Percentiles rank a stretch among this genome's conserved stretches.
Conservation (phyloP, 2,888 invertebrate species). For the Tenthredo livida region DNA sequence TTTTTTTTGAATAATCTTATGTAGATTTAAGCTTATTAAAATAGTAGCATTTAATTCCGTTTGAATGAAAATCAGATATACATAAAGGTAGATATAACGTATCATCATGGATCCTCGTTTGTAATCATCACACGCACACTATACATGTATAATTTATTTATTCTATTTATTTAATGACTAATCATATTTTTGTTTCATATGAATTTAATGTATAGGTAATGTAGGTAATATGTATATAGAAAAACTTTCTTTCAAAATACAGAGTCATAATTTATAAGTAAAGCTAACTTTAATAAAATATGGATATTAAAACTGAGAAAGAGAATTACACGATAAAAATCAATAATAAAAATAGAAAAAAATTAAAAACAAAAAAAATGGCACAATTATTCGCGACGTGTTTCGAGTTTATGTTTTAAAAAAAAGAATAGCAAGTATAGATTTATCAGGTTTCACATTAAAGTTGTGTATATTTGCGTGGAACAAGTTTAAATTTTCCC, state of each 20-base stretch:
- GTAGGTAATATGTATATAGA: neutral
- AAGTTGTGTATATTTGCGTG: neutral
- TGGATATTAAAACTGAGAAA: neutral
- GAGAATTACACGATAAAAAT: neutral
- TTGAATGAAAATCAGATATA: neutral
- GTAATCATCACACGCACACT: slow-evolving; percentile 31
- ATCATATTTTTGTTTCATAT: slow-evolving; percentile 27
- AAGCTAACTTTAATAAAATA: neutral
- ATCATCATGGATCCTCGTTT: neutral
- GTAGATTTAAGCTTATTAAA: neutral
- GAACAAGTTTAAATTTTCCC: neutral
- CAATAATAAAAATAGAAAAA: neutral
- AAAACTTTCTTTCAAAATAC: neutral
- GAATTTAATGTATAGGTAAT: neutral
- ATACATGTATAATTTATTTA: slow-evolving; percentile 38
- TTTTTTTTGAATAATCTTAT: neutral
- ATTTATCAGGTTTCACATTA: neutral
- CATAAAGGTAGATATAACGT: neutral
- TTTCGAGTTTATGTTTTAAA: neutral
- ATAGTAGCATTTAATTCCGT: slow-evolving; percentile 4
- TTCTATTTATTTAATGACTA: slow-evolving; percentile 19
- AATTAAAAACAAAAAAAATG: neutral
- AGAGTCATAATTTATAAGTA: slow-evolving; percentile 37
- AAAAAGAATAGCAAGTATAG: neutral
- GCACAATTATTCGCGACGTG: neutral